phyloP scores from a whole-genome alignment of 2,113 vertebrate genomes.

The Toxotes chatareus region DNA sequence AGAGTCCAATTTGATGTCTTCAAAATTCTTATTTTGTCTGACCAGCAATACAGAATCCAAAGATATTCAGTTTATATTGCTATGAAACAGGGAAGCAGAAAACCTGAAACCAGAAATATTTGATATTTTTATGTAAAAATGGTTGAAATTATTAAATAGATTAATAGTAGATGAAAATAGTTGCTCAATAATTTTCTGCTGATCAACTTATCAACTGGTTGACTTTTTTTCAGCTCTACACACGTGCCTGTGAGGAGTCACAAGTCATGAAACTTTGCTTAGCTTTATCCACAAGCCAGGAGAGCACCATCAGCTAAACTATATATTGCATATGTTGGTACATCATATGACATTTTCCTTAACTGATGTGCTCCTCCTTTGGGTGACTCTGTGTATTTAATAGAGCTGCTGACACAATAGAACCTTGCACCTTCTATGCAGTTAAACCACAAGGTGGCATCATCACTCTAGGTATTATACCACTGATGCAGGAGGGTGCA shows the following conservation, averaged over 20 bases:
- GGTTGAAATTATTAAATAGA: not conserved
- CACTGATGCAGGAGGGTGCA: not conserved
- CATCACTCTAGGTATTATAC: not conserved
- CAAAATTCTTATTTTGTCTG: not conserved
- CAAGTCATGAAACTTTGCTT: not conserved
- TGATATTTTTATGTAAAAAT: not conserved
- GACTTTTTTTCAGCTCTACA: not conserved
- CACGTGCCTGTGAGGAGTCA: not conserved
- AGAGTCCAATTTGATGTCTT: not conserved
- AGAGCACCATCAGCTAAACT: not conserved
- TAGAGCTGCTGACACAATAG: no score
- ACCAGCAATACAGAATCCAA: not conserved
- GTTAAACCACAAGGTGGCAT: conserved; percentile 62
- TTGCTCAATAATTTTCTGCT: not conserved
- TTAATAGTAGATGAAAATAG: not conserved
- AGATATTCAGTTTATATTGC: no score
- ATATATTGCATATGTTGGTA: not conserved
- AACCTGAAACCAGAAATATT: not conserved
- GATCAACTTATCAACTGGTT: not conserved
- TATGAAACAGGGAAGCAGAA: not conserved
- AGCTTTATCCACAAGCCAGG: not conserved
- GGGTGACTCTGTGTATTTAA: not conserved
- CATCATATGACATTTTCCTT: not conserved
- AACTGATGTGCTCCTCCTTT: not conserved
- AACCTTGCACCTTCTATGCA: not conserved